Evolutionary conservation across 2,888 invertebrate genomes (phyloP).

Genomic region (Cataglyphis livida): DNA sequence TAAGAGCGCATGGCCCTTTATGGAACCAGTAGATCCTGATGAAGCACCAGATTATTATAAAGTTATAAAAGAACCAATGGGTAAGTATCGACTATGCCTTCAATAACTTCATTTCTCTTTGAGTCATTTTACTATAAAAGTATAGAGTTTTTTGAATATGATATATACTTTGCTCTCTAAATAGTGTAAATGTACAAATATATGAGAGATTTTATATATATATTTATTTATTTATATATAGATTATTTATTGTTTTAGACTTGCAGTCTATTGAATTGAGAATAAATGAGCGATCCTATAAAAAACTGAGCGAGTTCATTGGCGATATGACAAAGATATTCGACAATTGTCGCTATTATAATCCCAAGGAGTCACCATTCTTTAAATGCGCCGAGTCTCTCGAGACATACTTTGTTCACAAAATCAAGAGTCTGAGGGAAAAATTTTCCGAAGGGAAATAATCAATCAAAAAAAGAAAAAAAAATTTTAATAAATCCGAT

Average conservation of each 20-base stretch:
- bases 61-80: constrained; percentile 98
- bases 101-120: constrained; percentile 9
- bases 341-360: constrained; percentile 99
- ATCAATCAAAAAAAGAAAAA: constrained; percentile 55
- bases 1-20: constrained; percentile 99
- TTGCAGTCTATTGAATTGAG: constrained; percentile 96
- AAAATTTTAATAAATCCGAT: constrained; percentile 17
- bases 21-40: constrained; percentile 98
- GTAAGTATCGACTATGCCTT: constrained; percentile 87
- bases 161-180: constrained; percentile 8
- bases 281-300: constrained; percentile 93
- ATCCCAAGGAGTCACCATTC: constrained; percentile 97
- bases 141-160: not conserved
- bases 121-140: not conserved
- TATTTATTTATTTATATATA: not conserved
- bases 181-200: not conserved
- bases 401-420: constrained; percentile 98
- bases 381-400: constrained; percentile 98
- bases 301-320: constrained; percentile 96
- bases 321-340: constrained; percentile 99
- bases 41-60: constrained; percentile 99
- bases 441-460: constrained; percentile 89
- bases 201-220: not conserved
- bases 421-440: constrained; percentile 95
- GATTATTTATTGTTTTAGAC: constrained; percentile 88